These are phyloP conservation scores for Cassiopea xamachana DNA, from an alignment of 30 jellyfish, hydroid and myxozoan genomes.

Conservation along the genomic window DNA sequence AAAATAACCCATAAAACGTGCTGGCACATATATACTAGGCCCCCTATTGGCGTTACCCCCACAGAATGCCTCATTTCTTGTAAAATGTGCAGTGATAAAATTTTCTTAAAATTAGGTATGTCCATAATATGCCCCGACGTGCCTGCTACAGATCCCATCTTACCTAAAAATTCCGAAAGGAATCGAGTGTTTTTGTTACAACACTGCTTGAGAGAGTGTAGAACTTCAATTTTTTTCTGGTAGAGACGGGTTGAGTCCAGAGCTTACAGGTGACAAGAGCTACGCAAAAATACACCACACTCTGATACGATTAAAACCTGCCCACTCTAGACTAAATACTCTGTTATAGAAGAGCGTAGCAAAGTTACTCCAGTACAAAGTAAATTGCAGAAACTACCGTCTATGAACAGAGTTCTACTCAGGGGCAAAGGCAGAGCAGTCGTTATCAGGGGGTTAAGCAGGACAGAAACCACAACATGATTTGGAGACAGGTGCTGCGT, in stretches of 20 bases:
- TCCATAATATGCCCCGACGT: too few species aligned
- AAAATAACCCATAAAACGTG: too few species aligned
- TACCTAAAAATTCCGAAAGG: too few species aligned
- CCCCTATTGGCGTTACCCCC: too few species aligned
- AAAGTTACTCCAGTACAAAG: background rate
- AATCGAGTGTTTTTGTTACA: background rate
- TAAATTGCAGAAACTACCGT: background rate
- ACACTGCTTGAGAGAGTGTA: background rate
- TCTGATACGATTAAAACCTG: conserved; percentile 18
- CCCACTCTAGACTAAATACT: background rate
- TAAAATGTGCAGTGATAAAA: too few species aligned
- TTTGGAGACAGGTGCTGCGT: conserved; percentile 53
- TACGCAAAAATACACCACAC: conserved; percentile 1
- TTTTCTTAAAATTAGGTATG: too few species aligned
- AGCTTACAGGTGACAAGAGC: background rate
- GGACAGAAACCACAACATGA: background rate
- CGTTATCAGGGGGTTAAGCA: background rate
- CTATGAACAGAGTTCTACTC: background rate
- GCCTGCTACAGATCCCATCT: too few species aligned
- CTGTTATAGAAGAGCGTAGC: background rate
- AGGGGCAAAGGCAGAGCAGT: background rate
- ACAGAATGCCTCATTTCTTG: too few species aligned
- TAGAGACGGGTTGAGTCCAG: background rate
- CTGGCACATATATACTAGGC: too few species aligned
- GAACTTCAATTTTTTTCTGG: background rate